Evolutionary conservation across 1,140 invertebrate species (phyloP), one percentile per base, ranked within the genome.

Genomic region (Helicoverpa zea): DNA sequence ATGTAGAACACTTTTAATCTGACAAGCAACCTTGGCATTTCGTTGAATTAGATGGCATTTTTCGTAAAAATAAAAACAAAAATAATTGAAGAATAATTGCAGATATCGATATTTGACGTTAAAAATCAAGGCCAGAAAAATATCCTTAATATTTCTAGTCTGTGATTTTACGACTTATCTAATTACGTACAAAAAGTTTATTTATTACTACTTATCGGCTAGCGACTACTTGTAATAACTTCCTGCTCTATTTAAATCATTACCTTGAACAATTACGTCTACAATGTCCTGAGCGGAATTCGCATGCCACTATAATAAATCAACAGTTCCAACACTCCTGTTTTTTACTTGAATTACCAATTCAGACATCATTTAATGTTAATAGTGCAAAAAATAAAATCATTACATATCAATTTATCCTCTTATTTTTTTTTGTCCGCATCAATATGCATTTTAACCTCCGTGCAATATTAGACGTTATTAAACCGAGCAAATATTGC

Each of bases 191-290:
- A 75, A 75, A 75, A 75, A 75, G 58, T 63, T 16, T 61, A 30
- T 76, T 64, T 77, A 77, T 59, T 63, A 14, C 59, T 59, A 14
- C 59, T 77, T 77, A 47, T 18, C 49, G 75, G 16, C 70, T 54
- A 73, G 18, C 61, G n/a, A 16, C 18, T 49, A 16, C 18, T 35
- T 0, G 49, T 66, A 66, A 64, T 77, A 77, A 77, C 75, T 77
- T 77, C 75, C 75, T 66, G 75, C 59, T 66, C 61, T 77, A 77
- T 77, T 35, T 77, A 77, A 77, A 77, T 51, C 47, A 35, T 43
- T 77, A 61, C 75, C 75, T 77, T 77, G 59, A 66, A 66, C 61
- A 77, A 64, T 54, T 77, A 66, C 49, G 29, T 10, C 12, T 30
- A 12, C 52, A 77, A 77, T 77, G 49, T 77, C 49, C 52, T 52